Percentiles rank a stretch among this genome's conserved stretches.
phyloP scores from a whole-genome alignment of 2,113 vertebrate genomes.

The Epinephelus cyanopodus region DNA sequence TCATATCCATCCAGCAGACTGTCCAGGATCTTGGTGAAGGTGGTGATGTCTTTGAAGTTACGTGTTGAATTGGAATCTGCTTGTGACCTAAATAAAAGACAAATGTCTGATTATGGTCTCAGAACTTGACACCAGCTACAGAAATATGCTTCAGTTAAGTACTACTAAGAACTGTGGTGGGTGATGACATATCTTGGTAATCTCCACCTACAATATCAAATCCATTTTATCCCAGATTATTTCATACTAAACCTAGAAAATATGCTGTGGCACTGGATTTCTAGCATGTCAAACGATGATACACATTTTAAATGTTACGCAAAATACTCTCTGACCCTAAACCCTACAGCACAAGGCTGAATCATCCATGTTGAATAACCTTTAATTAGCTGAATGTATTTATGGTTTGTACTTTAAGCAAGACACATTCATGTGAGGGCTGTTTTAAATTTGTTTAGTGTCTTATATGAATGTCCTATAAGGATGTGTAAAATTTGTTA shows the following conservation, averaged over 20 bases:
- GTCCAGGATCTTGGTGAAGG: slow-evolving; percentile 94
- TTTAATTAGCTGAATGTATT: neutral
- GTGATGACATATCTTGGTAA: neutral
- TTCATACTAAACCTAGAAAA: neutral
- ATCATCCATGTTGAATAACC: neutral
- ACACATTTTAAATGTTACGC: too few relatives aligned
- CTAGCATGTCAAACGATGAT: neutral
- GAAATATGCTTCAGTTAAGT: neutral
- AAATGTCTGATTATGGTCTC: neutral
- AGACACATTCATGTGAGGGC: too few relatives aligned
- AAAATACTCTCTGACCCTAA: neutral
- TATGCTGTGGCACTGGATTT: neutral
- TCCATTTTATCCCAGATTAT: slow-evolving; percentile 1
- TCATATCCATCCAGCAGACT: slow-evolving; percentile 94
- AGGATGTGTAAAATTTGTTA: too few relatives aligned
- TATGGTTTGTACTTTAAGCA: too few relatives aligned
- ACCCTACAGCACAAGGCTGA: neutral
- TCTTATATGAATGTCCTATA: neutral
- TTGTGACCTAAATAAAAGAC: slow-evolving; percentile 56
- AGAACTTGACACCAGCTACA: neutral
- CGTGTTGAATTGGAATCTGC: slow-evolving; percentile 76
- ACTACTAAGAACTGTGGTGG: neutral
- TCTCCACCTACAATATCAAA: slow-evolving; percentile 12
- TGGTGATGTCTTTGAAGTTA: slow-evolving; percentile 92
- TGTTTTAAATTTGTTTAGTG: too few relatives aligned